Conservation (phyloP, 2,113 vertebrate species). For the Sander lucioperca region DNA sequence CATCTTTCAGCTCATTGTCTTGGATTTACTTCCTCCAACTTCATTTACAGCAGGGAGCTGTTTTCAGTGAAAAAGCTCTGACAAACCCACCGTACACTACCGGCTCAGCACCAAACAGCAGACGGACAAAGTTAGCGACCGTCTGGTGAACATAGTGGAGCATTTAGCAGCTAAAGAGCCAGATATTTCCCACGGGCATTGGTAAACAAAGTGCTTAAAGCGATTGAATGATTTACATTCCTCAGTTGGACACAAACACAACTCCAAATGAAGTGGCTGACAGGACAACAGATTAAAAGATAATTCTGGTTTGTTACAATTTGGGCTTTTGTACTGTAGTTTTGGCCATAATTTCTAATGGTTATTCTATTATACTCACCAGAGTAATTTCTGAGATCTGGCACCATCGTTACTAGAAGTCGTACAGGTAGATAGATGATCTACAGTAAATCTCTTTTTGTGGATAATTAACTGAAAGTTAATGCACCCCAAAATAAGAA, state of each 20-base stretch:
- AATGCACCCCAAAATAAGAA: too few relatives aligned
- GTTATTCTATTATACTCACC: neutral
- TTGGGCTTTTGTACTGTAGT: neutral
- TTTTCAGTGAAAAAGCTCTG: neutral
- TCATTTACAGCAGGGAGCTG: too few relatives aligned
- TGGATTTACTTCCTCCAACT: neutral
- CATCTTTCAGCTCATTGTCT: neutral
- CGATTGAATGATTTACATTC: neutral
- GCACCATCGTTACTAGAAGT: neutral
- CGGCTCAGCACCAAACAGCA: neutral
- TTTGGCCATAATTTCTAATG: neutral
- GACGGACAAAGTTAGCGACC: neutral
- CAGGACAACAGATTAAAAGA: neutral
- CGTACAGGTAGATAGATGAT: neutral
- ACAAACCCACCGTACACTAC: neutral
- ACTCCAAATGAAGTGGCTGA: neutral
- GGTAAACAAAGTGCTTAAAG: neutral
- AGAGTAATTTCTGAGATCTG: neutral
- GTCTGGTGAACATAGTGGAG: neutral
- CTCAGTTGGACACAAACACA: neutral
- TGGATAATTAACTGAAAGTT: neutral
- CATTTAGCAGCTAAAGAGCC: neutral
- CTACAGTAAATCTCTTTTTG: neutral
- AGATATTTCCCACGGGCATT: neutral
- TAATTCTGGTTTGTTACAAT: neutral